Evolutionary conservation across 2,113 vertebrate genomes (phyloP), one percentile per base, ranked within the genome.

Genomic region (Myrmophylax atrothorax): DNA sequence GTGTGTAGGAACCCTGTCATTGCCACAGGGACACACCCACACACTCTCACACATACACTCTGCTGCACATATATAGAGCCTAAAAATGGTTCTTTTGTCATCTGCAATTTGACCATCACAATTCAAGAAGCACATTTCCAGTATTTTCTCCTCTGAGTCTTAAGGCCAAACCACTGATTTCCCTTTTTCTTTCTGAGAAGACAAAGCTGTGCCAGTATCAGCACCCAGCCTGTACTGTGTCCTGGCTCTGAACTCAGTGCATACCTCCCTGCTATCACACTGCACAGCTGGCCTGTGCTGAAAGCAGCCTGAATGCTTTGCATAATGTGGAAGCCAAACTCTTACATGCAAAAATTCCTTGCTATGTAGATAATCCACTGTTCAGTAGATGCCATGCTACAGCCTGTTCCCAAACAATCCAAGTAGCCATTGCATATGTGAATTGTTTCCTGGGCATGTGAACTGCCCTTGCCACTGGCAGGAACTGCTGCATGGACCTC

Each of bases 311-410:
- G 14, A 84, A 89, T 94, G 64, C 76, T 93, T 77, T 53, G 64
- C 68, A 78, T 70, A 28, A 96, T n/a, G 33, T 47, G 52, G 38
- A 95, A 90, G 60, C 29, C 76, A 74, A 78, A 75, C 76, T 86
- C 55, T n/a, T 66, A n/a, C 10, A 81, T 89, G 91, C 56, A 66
- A 94, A 83, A 62, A 24, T 59, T 95, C 47, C 89, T 81, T 87
- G 91, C 92, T 56, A 94, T 84, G 80, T 73, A 89, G 91, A 92
- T 92, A 95, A 92, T 94, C 81, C 76, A 83, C 50, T 56, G 9
- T 70, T 77, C 42, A 89, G 46, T 35, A 49, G 79, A 94, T 58
- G 53, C 77, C 81, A 52, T 62, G 56, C 37, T 79, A 74, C 42
- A 38, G 10, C 24, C 50, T 81, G 8, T 22, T 80, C 35, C 63